phyloP scores from a whole-genome alignment of 2,888 invertebrate species.

The Sepioteuthis lessoniana region DNA sequence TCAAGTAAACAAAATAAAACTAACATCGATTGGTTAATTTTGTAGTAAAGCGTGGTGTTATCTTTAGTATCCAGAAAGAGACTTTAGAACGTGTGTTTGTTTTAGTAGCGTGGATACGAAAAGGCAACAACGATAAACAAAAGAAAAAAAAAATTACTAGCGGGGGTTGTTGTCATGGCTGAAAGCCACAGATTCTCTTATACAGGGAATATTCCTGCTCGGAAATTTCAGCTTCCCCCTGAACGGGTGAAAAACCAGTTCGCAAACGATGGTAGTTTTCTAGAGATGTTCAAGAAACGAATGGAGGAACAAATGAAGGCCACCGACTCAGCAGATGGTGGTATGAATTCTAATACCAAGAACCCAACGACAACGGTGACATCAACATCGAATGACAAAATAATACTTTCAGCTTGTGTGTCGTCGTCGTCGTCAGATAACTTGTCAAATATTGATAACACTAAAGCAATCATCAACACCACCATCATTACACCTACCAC shows the following conservation, averaged over 20 bases:
- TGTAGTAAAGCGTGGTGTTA: neutral
- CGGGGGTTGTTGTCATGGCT: neutral
- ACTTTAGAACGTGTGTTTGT: neutral
- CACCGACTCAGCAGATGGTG: neutral
- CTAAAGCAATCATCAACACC: no score
- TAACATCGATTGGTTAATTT: neutral
- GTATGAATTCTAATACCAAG: conserved; percentile 39
- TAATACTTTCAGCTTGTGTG: neutral
- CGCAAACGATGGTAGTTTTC: conserved; percentile 91
- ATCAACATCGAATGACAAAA: conserved; percentile 2
- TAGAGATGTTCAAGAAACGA: conserved; percentile 89
- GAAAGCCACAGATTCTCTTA: neutral
- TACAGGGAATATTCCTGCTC: neutral
- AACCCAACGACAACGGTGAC: neutral
- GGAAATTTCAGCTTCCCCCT: neutral
- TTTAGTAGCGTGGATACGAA: neutral
- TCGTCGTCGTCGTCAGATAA: neutral
- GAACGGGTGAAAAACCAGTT: conserved; percentile 76
- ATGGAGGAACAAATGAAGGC: conserved; percentile 79
- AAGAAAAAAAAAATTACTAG: neutral
- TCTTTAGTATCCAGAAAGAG: no score
- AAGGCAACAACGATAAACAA: no score
- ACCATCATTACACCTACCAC: neutral
- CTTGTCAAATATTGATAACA: neutral
- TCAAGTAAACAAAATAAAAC: neutral